Evolutionary conservation across 2,113 vertebrate species (phyloP).

Genomic region (Cyphomyrus plagiostoma): DNA sequence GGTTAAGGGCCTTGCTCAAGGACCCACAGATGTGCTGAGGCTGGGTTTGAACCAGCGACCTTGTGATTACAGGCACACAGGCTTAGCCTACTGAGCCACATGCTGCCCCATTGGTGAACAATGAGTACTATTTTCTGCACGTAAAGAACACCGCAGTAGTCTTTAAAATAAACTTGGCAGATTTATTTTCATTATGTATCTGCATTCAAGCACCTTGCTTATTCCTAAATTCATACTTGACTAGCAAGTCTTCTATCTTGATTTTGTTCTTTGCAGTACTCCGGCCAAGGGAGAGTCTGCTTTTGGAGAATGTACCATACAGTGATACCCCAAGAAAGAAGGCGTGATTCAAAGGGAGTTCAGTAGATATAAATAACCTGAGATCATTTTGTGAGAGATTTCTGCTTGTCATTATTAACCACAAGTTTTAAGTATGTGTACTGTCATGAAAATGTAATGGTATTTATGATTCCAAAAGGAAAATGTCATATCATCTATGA

Average conservation of each 20-base stretch:
- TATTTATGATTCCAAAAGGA: neutral
- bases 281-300: constrained; percentile 52
- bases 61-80: no score
- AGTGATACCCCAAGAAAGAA: constrained; percentile 58
- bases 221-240: neutral
- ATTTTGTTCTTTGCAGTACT: constrained; percentile 45
- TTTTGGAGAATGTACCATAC: constrained; percentile 65
- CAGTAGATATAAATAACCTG: neutral
- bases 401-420: neutral
- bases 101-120: neutral
- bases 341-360: constrained; percentile 30
- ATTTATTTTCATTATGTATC: neutral
- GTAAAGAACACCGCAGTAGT: neutral
- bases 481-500: neutral
- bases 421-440: neutral
- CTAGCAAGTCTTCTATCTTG: neutral
- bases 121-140: neutral
- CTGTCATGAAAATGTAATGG: neutral
- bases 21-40: no score
- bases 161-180: neutral
- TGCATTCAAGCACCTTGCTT: neutral
- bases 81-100: no score
- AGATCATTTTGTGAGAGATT: neutral
- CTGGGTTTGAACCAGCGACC: no score
- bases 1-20: no score